Evolutionary conservation across 2,797 vertebrate species (phyloP).

Genomic region (Helostoma temminkii): DNA sequence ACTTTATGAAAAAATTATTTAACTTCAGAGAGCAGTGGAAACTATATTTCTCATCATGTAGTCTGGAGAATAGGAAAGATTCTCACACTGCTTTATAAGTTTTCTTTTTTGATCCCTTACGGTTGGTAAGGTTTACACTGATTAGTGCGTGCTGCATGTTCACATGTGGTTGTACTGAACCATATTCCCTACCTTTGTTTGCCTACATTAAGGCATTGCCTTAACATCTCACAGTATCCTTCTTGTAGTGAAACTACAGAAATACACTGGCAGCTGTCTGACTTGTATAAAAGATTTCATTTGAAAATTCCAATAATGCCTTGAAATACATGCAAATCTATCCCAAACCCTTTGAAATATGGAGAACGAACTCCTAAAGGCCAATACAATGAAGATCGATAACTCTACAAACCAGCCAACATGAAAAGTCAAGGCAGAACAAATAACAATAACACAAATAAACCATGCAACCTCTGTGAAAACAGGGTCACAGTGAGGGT

Average conservation of each 20-base stretch:
- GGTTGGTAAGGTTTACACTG: conserved; percentile 15
- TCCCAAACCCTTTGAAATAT: conserved; percentile 46
- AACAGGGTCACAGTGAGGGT: conserved; percentile 54
- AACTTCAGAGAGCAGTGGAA: conserved; percentile 31
- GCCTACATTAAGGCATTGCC: no score
- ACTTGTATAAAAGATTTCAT: conserved; percentile 2
- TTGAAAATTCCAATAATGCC: conserved; percentile 16
- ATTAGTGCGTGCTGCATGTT: conserved; percentile 14
- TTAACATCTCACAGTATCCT: conserved; percentile 8
- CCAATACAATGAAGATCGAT: conserved; percentile 61
- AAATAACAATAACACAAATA: conserved; percentile 66
- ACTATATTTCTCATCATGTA: conserved; percentile 38
- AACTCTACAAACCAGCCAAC: conserved; percentile 57
- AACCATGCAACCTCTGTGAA: conserved; percentile 53
- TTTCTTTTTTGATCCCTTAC: conserved; percentile 4
- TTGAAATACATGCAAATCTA: conserved; percentile 50
- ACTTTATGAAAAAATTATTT: conserved; percentile 46
- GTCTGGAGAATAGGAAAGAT: conserved; percentile 16
- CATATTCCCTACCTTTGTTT: conserved; percentile 4
- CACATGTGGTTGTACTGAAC: conserved; percentile 17
- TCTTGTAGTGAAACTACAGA: neutral
- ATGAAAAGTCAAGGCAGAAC: conserved; percentile 51
- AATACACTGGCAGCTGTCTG: neutral
- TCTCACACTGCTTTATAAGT: conserved; percentile 32
- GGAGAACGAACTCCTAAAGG: conserved; percentile 35